Percentiles rank a stretch among this genome's conserved stretches.
Conservation (phyloP, 2,888 invertebrate species). For the Netelia melanura region DNA sequence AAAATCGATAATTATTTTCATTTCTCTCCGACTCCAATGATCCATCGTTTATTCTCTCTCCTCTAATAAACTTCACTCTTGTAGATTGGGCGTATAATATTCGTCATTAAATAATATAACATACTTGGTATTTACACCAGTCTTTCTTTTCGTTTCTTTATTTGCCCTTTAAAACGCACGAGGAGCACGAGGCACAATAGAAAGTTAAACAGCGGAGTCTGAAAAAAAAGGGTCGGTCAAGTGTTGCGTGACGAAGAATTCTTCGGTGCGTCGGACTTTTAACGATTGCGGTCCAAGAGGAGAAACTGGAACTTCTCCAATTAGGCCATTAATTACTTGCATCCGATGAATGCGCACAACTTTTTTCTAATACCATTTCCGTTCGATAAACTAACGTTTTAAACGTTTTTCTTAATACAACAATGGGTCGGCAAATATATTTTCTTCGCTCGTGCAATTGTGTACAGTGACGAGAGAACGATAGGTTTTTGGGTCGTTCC, state of each 20-base stretch:
- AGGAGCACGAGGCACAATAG: slow-evolving; percentile 15
- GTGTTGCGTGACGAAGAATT: slow-evolving; percentile 59
- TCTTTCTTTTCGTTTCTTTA: background rate
- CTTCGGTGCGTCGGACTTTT: background rate
- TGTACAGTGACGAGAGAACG: background rate
- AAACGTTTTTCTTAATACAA: background rate
- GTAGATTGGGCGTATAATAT: background rate
- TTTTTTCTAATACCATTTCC: background rate
- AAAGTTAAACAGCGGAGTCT: slow-evolving; percentile 52
- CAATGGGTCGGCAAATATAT: background rate
- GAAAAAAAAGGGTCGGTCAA: slow-evolving; percentile 39
- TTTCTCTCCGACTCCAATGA: background rate
- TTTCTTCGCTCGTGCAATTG: background rate
- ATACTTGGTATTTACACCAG: background rate
- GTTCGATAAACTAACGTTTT: background rate
- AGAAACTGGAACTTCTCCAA: slow-evolving; percentile 1
- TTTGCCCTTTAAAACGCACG: slow-evolving; percentile 2
- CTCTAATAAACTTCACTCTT: background rate
- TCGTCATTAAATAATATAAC: slow-evolving; percentile 14
- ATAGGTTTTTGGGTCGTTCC: background rate
- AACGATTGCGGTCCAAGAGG: background rate
- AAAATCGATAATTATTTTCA: slow-evolving; percentile 18
- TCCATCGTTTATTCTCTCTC: background rate
- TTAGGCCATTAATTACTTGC: background rate
- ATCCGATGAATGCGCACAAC: too few species aligned